A percentile compares a stretch with the other conserved stretches of the same genome.
Conservation (phyloP, 2,113 vertebrate genomes). For the Corynorhinus townsendii region DNA sequence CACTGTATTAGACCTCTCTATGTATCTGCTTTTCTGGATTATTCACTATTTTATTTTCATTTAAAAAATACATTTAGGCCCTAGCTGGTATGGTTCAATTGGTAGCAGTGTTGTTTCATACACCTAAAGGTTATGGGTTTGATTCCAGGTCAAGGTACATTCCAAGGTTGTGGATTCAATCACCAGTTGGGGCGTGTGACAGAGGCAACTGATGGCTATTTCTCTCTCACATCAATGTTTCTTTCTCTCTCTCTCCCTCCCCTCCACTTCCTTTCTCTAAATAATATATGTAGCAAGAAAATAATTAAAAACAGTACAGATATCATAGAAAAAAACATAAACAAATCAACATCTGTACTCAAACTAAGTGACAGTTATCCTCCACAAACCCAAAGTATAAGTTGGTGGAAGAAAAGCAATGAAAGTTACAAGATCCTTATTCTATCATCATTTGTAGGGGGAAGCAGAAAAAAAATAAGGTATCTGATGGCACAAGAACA, state of each 20-base stretch:
- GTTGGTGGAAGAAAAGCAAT: background rate
- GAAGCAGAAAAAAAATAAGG: background rate
- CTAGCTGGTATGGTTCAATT: no score
- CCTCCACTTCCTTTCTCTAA: background rate
- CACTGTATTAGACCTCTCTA: background rate
- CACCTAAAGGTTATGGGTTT: no score
- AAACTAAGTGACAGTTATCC: background rate
- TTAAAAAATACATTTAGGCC: no score
- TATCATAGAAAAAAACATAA: background rate
- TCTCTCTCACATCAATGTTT: no score
- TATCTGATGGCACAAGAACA: background rate
- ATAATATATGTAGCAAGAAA: background rate
- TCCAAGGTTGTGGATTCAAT: no score
- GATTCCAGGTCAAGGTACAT: no score
- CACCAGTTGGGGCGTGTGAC: no score
- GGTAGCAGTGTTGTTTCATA: no score
- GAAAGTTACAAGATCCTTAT: background rate
- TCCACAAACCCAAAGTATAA: background rate
- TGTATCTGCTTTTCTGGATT: background rate
- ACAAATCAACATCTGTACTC: background rate
- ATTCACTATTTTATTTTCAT: background rate
- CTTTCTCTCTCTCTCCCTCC: no score
- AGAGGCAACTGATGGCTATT: no score
- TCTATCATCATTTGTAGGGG: background rate
- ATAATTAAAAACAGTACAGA: background rate